phyloP scores from a whole-genome alignment of 2,113 vertebrate species.

The Thermophis baileyi region DNA sequence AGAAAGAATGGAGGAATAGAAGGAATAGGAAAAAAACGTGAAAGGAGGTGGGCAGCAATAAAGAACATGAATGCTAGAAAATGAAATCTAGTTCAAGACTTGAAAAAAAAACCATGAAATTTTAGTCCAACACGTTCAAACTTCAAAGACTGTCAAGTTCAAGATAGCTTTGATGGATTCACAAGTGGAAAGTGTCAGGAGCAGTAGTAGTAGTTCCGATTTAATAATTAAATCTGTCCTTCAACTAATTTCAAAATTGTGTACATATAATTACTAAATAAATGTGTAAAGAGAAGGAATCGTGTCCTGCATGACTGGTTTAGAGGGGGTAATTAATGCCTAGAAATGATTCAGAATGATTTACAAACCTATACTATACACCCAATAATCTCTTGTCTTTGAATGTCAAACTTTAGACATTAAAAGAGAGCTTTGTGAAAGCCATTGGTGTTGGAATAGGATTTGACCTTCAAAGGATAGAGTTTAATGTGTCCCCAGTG shows the following conservation, averaged over 20 bases:
- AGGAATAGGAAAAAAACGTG: not conserved
- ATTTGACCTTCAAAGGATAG: constrained; percentile 89
- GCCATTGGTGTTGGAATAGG: constrained; percentile 89
- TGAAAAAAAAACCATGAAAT: not conserved
- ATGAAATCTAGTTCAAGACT: not conserved
- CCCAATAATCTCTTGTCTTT: not conserved
- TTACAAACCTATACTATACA: not conserved
- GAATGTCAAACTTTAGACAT: constrained; percentile 67
- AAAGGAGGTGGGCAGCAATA: not conserved
- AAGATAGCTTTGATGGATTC: not conserved
- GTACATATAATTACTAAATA: not conserved
- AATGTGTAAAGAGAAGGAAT: not conserved
- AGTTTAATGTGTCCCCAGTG: constrained; percentile 83
- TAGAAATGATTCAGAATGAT: not conserved
- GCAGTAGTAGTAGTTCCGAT: not conserved
- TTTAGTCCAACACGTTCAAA: not conserved
- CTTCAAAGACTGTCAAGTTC: not conserved
- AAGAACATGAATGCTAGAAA: not conserved
- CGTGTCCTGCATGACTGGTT: not conserved
- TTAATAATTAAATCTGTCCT: not conserved
- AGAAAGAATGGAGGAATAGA: not conserved
- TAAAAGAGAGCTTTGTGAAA: constrained; percentile 98
- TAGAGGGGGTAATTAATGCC: not conserved
- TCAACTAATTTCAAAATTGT: not conserved
- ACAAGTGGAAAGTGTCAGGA: not conserved